Evolutionary conservation across 2,888 invertebrate species (phyloP), one percentile per base, ranked within the genome.

Genomic region (Melieria picta): DNA sequence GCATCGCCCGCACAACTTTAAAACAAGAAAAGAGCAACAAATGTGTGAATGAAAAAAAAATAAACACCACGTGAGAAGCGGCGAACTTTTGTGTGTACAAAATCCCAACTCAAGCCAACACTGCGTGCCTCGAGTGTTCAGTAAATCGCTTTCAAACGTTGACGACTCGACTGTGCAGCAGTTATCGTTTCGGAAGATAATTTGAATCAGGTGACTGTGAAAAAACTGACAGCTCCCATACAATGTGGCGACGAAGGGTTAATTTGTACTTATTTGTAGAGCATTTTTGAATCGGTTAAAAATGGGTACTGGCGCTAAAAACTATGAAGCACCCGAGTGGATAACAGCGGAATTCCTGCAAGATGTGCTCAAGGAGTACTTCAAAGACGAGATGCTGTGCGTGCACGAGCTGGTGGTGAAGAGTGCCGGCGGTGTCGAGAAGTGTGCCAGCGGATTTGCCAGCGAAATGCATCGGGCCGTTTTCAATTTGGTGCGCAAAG

Each of bases 391-490:
- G n/a, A 79, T 80, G 6, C 70, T 85, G 57, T 74, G 76, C 11
- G 80, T 85, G 3, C 79, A 77, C 45, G 83, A 85, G 61, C 75
- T 85, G 67, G 69, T 83, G 60, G 81, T 83, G 11, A 82, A 82
- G 72, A 80, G 80, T 71, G 79, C 75, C 5, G 72, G 72, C 3
- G 82, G 77, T 42, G 82, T 81, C 52, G 82, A 82, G 58, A 76
- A 55, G 55, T 30, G 30, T 30, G 74, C 76, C n/a, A 74, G 67
- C n/a, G 83, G 83, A 16, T 86, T 84, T 75, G 85, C 85, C 11
- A 87, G 87, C 72, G 82, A 84, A 77, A 82, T 87, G 82, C 86
- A 87, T 76, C 81, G 87, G 4, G 83, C 82, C n/a, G 77, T 78
- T 16, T 84, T 86, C 47, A 80, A 84, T 73, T 78, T 85, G 70